Base-by-base conservation (phyloP, 2,797 vertebrate species). In the Parauchenoglanis punctatus region DNA sequence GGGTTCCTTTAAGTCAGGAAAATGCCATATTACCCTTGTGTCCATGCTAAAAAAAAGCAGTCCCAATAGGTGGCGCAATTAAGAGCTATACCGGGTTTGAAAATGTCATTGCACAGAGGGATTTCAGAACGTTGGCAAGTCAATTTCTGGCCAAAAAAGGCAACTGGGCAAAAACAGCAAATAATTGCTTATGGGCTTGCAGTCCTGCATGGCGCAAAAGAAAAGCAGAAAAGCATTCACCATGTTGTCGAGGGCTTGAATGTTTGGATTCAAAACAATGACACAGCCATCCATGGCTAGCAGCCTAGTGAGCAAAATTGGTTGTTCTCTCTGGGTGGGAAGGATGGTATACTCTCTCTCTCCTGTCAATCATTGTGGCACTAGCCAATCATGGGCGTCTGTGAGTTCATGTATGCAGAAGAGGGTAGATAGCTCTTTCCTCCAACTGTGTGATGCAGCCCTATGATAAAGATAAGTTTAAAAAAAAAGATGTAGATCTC, bases 61-160 rank as follows among this genome's bases (percentile, higher is more conserved):
- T 67, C 61, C 44, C 44, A 20, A 31, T 7, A 52, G 81, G 17
- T 67, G 61, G n/a, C 1, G n/a, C 46, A 83, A 83, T 83, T 67
- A 83, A 23, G 15, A 67, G n/a, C n/a, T 17, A 67, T 81, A 81
- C 40, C 65, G 59, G 15, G 20, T 63, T 63, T 28, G 80, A 65
- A 65, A 81, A 81, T 63, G 78, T 81, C 58, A 61, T 63, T 61
- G 59, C 40, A 63, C 40, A 65, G 25, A 81, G 25, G 59, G 80
- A 63, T 65, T 63, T 63, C 58, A 46, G 7, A 65, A 46, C 4
- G 13, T 81, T 13, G 40, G 6, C 3, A 28, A 67, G 61, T 67
- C 46, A 52, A 65, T 65, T 61, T 65, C 7, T 10, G 15, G 25
- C 25, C 5, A 15, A 81, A 65, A 28, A 2, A 8, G 0, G 28